Evolutionary conservation across 2,888 invertebrate species (phyloP).

Genomic region (Cylindroiulus punctatus): DNA sequence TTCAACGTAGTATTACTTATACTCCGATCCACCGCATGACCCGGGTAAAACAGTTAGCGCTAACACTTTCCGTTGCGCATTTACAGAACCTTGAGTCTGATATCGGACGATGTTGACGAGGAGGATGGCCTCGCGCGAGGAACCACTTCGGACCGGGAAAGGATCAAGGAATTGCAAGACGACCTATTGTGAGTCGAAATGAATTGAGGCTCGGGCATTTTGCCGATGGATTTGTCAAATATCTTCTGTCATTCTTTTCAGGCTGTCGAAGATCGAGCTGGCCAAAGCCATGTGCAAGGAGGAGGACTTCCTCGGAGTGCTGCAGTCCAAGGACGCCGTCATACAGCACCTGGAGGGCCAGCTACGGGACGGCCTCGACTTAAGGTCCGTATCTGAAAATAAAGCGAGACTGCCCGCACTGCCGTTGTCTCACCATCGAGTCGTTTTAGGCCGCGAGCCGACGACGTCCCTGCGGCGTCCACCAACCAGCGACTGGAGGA

Average conservation of each 20-base stretch:
- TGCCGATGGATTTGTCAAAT: too few species aligned
- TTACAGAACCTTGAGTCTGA: not conserved
- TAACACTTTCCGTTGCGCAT: too few species aligned
- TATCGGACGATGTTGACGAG: not conserved
- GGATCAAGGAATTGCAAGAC: constrained; percentile 20
- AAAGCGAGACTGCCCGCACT: too few species aligned
- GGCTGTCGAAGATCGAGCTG: constrained; percentile 65
- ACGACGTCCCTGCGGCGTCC: not conserved
- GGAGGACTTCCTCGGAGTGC: constrained; percentile 64
- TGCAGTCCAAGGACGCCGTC: constrained; percentile 64
- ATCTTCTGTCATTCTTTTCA: constrained; percentile 58
- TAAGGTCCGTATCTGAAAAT: too few species aligned
- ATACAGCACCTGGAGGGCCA: constrained; percentile 64
- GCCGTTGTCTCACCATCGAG: too few species aligned
- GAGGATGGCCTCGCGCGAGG: not conserved
- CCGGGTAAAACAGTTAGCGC: too few species aligned
- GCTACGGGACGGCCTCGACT: constrained; percentile 58
- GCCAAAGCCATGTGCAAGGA: constrained; percentile 66
- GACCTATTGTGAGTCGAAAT: not conserved
- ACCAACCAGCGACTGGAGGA: constrained; percentile 56
- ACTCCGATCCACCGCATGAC: too few species aligned
- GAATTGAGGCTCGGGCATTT: not conserved
- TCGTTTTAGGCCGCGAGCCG: not conserved
- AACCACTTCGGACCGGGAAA: not conserved
- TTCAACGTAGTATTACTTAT: too few species aligned